A percentile compares a stretch with the other conserved stretches of the same genome.
Conservation (phyloP, 2,888 invertebrate genomes). For the Catocala fraxini region DNA sequence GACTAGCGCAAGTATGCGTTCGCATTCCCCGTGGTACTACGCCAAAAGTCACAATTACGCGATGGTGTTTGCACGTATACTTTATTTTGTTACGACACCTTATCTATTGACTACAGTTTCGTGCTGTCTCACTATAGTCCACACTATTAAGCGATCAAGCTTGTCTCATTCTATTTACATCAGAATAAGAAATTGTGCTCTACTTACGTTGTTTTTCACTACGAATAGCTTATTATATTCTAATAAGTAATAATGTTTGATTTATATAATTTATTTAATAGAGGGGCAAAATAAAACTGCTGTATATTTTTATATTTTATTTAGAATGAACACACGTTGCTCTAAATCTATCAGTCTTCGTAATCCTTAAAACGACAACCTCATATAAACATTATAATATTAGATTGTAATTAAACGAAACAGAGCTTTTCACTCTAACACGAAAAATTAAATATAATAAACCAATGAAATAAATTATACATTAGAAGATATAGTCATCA, state of each 20-base stretch:
- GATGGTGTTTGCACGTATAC: too few species aligned
- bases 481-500: constrained; percentile 55
- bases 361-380: constrained; percentile 42
- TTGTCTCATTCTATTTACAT: too few species aligned
- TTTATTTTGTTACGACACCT: too few species aligned
- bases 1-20: too few species aligned
- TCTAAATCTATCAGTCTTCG: constrained; percentile 79
- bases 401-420: constrained; percentile 26
- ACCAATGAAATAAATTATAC: constrained; percentile 70
- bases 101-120: too few species aligned
- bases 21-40: background rate
- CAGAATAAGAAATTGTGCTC: too few species aligned
- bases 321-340: constrained; percentile 57
- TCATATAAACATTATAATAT: constrained; percentile 21
- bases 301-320: constrained; percentile 57
- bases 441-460: constrained; percentile 62
- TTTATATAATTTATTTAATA: background rate
- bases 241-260: too few species aligned
- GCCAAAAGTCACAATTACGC: background rate
- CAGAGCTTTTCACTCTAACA: constrained; percentile 25
- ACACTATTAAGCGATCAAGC: too few species aligned
- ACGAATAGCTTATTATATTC: too few species aligned
- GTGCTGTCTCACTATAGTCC: too few species aligned
- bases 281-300: constrained; percentile 37
- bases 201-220: too few species aligned